Evolutionary conservation across 2,888 invertebrate genomes (phyloP), one percentile per base, ranked within the genome.

Genomic region (Bombyx huttoni): DNA sequence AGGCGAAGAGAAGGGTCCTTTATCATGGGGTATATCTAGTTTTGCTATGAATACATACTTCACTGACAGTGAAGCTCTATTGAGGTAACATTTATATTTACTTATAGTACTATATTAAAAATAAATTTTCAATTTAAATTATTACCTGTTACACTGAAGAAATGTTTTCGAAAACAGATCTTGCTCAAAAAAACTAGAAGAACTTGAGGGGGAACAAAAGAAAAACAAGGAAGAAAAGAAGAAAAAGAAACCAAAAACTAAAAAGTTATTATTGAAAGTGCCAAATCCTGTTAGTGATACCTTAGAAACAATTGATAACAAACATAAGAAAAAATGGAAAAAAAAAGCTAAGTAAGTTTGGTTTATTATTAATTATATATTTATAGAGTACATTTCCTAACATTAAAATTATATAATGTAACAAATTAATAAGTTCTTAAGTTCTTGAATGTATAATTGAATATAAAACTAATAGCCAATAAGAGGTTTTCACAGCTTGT

Each of bases 11-110:
- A 90, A 85, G 64, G 85, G 81, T 49, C 93, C 94, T 0, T 61
- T 94, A 24, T 92, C 92, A 0, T 94, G 93, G 93, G 92, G 92
- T 8, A 83, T 91, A 52, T 91, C 92, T 12, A 90, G 82, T 63
- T 85, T 90, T 67, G 88, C 90, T 7, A 86, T 89, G 72, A 82
- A 83, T 60, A 84, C 85, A 0, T 90, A 87, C 62, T 89, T 89
- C 54, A 89, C 90, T 46, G 88, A 91, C 57, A 90, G 89, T 65
- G 90, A 92, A 67, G 89, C 89, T 46, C 80, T 92, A 54, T 73
- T 92, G 14, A 87, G 83, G 92, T 91, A 70, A 14, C 33, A 14
- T 40, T 13, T 10, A 33, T 24, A 48, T 40, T 49, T 46, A 34
- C 35, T 24, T 51, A 13, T 47, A n/a, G 1, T 3, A 47, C 13